These are phyloP conservation scores for Eolophus roseicapilla DNA, from an alignment of 2,113 vertebrate species.

Conservation along the genomic window DNA sequence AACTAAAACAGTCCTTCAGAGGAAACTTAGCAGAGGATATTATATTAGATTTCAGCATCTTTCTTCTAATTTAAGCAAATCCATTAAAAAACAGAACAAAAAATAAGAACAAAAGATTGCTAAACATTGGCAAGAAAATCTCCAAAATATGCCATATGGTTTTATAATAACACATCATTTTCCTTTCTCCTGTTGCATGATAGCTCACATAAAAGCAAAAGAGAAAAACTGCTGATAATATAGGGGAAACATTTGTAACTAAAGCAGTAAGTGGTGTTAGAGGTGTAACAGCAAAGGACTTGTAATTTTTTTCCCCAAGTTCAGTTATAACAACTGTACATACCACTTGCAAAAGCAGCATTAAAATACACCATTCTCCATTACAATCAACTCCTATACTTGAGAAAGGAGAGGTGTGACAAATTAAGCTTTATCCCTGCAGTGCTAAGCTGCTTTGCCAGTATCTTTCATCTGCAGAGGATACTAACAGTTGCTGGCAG, in stretches of 20 bases:
- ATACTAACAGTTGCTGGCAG: neutral
- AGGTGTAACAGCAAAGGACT: neutral
- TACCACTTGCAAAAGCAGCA: neutral
- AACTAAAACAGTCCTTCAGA: neutral
- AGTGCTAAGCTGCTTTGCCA: constrained; percentile 27
- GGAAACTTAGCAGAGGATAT: neutral
- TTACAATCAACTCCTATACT: neutral
- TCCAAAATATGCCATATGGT: neutral
- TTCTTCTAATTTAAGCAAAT: neutral
- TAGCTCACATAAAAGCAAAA: neutral
- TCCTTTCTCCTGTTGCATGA: neutral
- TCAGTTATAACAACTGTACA: neutral
- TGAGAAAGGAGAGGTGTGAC: neutral
- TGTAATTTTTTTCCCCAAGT: neutral
- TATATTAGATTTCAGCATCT: neutral
- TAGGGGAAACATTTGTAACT: neutral
- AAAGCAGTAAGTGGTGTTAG: neutral
- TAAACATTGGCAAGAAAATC: neutral
- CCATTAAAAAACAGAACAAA: neutral
- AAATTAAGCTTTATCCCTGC: constrained; percentile 28
- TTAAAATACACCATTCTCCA: neutral
- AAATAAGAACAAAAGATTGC: neutral
- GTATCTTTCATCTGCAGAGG: constrained; percentile 4
- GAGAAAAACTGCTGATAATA: neutral
- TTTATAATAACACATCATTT: neutral